phyloP scores from a whole-genome alignment of 2,797 vertebrate genomes.

The Gadopsis bispinosus region DNA sequence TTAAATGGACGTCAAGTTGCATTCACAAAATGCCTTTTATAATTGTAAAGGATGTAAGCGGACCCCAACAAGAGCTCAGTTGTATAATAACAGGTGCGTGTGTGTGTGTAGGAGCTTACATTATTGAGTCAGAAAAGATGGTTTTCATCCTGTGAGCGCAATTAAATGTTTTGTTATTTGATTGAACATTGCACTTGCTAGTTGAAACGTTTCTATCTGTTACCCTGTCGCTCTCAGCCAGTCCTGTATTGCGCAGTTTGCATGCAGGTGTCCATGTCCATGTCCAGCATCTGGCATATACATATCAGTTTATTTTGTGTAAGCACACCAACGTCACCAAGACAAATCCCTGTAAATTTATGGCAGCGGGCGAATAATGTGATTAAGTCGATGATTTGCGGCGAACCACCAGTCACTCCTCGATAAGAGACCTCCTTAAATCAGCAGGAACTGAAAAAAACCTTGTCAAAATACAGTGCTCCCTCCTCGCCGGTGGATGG shows the following conservation, averaged over 20 bases:
- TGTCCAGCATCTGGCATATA: neutral
- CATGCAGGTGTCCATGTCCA: neutral
- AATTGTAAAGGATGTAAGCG: neutral
- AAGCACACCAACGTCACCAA: slow-evolving; percentile 6
- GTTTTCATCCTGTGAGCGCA: too few species aligned
- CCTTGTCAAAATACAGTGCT: slow-evolving; percentile 42
- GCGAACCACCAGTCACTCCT: slow-evolving; percentile 45
- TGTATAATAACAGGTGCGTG: neutral
- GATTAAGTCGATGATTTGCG: slow-evolving; percentile 58
- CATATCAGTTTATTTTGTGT: neutral
- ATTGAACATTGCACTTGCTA: neutral
- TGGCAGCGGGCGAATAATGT: slow-evolving; percentile 57
- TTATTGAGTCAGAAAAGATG: neutral
- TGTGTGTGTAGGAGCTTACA: neutral
- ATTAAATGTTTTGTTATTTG: neutral
- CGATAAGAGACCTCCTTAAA: slow-evolving; percentile 56
- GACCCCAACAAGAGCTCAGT: neutral
- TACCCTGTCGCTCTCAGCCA: neutral
- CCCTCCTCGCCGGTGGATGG: slow-evolving; percentile 41
- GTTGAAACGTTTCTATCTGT: too few species aligned
- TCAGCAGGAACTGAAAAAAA: slow-evolving; percentile 54
- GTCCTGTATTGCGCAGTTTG: neutral
- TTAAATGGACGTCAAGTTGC: too few species aligned
- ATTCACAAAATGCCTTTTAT: neutral
- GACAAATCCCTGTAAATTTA: slow-evolving; percentile 30